Evolutionary conservation across 2,113 vertebrate genomes (phyloP).

Genomic region (Ornithorhynchus anatinus): DNA sequence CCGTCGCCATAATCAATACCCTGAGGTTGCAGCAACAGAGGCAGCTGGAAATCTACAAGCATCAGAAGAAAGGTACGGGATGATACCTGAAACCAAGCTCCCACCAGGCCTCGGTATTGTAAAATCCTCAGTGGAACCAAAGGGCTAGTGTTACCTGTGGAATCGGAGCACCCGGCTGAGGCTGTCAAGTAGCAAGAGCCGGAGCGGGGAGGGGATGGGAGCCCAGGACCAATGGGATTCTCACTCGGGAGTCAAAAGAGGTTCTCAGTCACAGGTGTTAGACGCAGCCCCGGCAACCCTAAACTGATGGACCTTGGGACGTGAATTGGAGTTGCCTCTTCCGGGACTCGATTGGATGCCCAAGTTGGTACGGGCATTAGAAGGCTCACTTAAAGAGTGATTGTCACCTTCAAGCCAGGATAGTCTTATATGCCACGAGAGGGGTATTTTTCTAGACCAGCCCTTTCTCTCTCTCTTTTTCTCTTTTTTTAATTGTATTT

Average conservation of each 20-base stretch:
- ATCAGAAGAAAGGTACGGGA: slow-evolving; percentile 95
- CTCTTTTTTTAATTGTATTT: no score
- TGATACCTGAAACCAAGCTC: background rate
- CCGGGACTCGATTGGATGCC: no score
- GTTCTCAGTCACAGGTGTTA: background rate
- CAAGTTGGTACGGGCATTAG: no score
- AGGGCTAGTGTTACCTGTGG: background rate
- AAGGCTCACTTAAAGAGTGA: no score
- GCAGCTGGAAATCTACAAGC: slow-evolving; percentile 97
- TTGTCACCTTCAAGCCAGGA: no score
- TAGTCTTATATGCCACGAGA: no score
- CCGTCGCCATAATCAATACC: slow-evolving; percentile 96
- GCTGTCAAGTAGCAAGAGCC: no score
- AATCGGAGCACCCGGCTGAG: no score
- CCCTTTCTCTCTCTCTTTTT: no score
- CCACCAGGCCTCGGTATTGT: background rate
- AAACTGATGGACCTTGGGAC: background rate
- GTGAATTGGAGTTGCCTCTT: no score
- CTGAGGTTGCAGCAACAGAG: slow-evolving; percentile 93
- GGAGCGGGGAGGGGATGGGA: no score
- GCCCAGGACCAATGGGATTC: background rate
- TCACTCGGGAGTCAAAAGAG: accelerated
- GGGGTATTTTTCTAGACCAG: no score
- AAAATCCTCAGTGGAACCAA: background rate
- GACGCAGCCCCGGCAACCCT: background rate